phyloP scores from a whole-genome alignment of 2,797 vertebrate genomes.

The Pseudochaenichthys georgianus region DNA sequence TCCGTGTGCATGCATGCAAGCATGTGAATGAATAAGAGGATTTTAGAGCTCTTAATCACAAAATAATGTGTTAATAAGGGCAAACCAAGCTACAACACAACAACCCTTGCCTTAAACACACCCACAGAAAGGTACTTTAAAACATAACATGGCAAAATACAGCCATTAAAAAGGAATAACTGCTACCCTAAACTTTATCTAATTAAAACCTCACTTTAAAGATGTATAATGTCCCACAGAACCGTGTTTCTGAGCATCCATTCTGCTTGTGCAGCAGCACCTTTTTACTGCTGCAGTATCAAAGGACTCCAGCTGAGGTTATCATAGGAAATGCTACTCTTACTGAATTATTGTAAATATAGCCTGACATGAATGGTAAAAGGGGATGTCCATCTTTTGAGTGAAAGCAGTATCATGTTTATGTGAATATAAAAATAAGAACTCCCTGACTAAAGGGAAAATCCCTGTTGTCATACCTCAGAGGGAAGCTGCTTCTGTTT shows the following conservation, averaged over 20 bases:
- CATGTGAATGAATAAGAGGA: too few relatives aligned
- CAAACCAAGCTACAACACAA: neutral
- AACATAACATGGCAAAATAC: conserved; percentile 1
- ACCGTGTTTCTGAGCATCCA: neutral
- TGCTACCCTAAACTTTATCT: neutral
- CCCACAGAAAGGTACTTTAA: neutral
- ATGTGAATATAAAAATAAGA: neutral
- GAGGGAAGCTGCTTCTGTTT: conserved; percentile 8
- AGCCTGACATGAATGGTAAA: neutral
- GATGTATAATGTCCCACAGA: neutral
- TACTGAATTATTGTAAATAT: neutral
- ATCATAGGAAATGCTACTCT: neutral
- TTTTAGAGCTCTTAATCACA: conserved; percentile 32
- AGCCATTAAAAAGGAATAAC: neutral
- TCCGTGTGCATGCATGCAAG: conserved; percentile 3
- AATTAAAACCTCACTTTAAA: neutral
- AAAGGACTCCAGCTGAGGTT: neutral
- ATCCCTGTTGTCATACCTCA: conserved; percentile 4
- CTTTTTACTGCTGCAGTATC: neutral
- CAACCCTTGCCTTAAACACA: neutral
- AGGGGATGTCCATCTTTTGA: neutral
- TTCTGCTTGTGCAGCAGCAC: neutral
- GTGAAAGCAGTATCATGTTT: neutral
- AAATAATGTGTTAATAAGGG: neutral
- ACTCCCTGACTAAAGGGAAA: conserved; percentile 23